Conservation (phyloP, 2,797 vertebrate species). For the Odontamblyopus rebecca region DNA sequence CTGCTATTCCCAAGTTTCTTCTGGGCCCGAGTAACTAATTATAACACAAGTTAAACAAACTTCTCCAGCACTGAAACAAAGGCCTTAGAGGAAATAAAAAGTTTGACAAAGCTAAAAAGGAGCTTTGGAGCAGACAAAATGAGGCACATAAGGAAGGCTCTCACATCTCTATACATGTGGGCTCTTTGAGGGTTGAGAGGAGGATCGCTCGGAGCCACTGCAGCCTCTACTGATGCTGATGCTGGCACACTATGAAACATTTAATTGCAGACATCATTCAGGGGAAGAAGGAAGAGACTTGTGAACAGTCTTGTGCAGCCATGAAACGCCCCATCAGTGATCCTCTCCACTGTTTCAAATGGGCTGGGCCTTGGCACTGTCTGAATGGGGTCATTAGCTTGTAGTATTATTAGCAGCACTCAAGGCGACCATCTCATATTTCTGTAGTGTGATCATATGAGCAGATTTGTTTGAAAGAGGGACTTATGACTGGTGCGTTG, state of each 20-base stretch:
- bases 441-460: slow-evolving; percentile 58
- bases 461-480: slow-evolving; percentile 45
- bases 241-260: slow-evolving; percentile 64
- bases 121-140: slow-evolving; percentile 22
- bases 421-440: slow-evolving; percentile 61
- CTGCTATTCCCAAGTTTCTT: slow-evolving; percentile 4
- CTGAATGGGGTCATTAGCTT: slow-evolving; percentile 70
- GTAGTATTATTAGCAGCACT: slow-evolving; percentile 74
- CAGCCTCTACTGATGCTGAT: slow-evolving; percentile 37
- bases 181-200: slow-evolving; percentile 52
- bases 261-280: slow-evolving; percentile 68
- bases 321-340: slow-evolving; percentile 56
- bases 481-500: slow-evolving; percentile 42
- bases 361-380: slow-evolving; percentile 38
- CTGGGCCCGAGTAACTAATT: slow-evolving; percentile 30
- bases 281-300: slow-evolving; percentile 35
- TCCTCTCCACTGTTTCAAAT: slow-evolving; percentile 52
- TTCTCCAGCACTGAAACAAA: slow-evolving; percentile 3
- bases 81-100: not conserved
- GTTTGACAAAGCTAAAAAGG: slow-evolving; percentile 21
- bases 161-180: slow-evolving; percentile 50
- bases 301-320: slow-evolving; percentile 38
- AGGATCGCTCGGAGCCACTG: slow-evolving; percentile 46
- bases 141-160: slow-evolving; percentile 3
- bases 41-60: slow-evolving; percentile 20